Evolutionary conservation across 1,140 invertebrate species (phyloP).

Genomic region (Pogonomyrmex californicus): DNA sequence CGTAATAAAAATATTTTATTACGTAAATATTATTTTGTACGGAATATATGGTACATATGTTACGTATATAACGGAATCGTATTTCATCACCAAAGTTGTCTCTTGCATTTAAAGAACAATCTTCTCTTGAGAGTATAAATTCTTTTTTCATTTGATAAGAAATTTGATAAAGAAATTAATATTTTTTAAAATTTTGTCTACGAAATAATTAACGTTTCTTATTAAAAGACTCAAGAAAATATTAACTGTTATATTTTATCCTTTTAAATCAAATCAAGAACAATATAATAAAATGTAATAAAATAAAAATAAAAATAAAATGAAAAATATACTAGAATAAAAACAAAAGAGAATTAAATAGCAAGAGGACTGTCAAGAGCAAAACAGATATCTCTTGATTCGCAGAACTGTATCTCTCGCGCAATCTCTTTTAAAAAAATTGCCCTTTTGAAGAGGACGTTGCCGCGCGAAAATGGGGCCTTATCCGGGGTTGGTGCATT

Average conservation of each 20-base stretch:
- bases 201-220: not conserved
- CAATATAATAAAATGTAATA: not conserved
- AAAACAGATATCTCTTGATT: not conserved
- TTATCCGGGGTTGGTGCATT: conserved; percentile 47
- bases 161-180: not conserved
- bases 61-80: not conserved
- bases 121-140: not conserved
- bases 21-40: not conserved
- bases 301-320: not conserved
- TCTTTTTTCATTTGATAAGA: not conserved
- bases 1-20: not conserved
- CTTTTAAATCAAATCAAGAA: not conserved
- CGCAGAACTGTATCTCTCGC: not conserved
- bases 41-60: not conserved
- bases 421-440: not conserved
- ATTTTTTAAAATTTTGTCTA: not conserved
- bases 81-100: not conserved
- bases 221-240: not conserved
- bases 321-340: not conserved
- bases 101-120: not conserved
- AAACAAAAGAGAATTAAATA: not conserved
- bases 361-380: not conserved
- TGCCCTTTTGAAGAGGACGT: not conserved
- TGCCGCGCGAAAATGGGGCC: not conserved
- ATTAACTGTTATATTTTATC: not conserved